phyloP scores from a whole-genome alignment of 2,113 vertebrate species.

The Empidonax traillii region DNA sequence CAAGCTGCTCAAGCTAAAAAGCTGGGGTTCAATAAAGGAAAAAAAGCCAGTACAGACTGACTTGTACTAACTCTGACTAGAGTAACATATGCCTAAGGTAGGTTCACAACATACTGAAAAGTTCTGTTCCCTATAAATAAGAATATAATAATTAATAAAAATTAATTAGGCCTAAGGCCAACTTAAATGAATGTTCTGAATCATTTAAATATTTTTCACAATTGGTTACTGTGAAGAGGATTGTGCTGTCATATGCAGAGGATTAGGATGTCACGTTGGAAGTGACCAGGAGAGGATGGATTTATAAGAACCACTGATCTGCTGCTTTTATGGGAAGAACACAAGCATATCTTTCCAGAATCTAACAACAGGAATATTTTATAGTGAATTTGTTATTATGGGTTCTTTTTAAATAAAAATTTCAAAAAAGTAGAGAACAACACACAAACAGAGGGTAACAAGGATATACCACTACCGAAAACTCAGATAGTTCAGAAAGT shows the following conservation, averaged over 20 bases:
- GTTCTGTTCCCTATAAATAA: background rate
- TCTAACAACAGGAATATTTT: background rate
- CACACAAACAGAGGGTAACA: background rate
- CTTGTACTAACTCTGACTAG: background rate
- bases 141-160: background rate
- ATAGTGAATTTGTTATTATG: background rate
- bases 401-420: background rate
- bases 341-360: background rate
- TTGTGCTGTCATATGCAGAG: background rate
- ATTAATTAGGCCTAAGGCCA: background rate
- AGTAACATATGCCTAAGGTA: background rate
- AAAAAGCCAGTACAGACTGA: background rate
- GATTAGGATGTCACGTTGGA: background rate
- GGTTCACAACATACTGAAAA: background rate
- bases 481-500: background rate
- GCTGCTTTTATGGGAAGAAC: background rate
- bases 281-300: fast-evolving
- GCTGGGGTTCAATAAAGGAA: background rate
- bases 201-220: background rate
- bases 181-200: background rate
- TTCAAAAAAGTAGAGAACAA: background rate
- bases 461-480: background rate
- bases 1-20: background rate
- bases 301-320: background rate
- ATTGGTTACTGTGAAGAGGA: background rate